These are phyloP conservation scores for Trachymyrmex cornetzi DNA, from an alignment of 1,140 invertebrate species.

Conservation along the genomic window DNA sequence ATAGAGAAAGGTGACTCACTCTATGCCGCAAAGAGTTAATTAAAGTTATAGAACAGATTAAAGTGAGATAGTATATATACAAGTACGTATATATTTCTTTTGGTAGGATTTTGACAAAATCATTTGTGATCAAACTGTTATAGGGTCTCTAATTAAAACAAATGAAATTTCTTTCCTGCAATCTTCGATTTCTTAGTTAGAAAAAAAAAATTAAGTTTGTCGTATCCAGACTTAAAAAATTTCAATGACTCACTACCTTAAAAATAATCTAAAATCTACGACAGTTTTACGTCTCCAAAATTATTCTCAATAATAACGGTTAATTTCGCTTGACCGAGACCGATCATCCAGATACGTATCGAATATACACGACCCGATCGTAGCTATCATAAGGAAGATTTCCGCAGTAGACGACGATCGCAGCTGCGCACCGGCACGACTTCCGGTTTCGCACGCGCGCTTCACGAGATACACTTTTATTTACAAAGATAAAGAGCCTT, in stretches of 20 bases:
- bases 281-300: background rate
- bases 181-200: background rate
- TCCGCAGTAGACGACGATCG: constrained; percentile 35
- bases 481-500: constrained; percentile 42
- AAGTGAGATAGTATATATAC: too few relatives aligned
- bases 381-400: background rate
- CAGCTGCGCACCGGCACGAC: constrained; percentile 11
- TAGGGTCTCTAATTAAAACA: too few relatives aligned
- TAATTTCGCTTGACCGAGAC: background rate
- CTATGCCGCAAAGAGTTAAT: too few relatives aligned
- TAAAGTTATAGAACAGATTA: too few relatives aligned
- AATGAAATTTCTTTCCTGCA: background rate
- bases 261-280: background rate
- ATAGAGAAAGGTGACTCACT: too few relatives aligned
- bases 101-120: too few relatives aligned
- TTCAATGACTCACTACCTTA: background rate
- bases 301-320: background rate
- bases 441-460: constrained; percentile 30
- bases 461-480: constrained; percentile 33
- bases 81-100: too few relatives aligned
- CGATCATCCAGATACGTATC: background rate
- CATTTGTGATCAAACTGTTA: too few relatives aligned
- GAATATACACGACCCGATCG: background rate
- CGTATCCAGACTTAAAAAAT: background rate
- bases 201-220: background rate